A percentile compares a stretch with the other conserved stretches of the same genome.
Conservation (phyloP, 2,888 invertebrate genomes). For the Macaria notata region DNA sequence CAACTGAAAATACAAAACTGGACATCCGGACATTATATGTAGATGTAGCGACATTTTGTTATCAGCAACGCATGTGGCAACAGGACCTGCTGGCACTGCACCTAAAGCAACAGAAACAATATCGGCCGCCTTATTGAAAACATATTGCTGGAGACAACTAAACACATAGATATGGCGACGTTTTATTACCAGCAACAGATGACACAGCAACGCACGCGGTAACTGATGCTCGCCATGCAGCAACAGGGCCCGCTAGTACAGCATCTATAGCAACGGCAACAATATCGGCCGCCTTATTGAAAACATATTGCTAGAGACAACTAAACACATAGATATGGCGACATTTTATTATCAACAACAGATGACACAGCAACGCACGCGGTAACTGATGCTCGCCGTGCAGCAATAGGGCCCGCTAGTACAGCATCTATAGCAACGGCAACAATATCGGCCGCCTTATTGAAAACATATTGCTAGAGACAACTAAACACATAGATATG, state of each 20-base stretch:
- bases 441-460: conserved; percentile 1
- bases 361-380: conserved; percentile 80
- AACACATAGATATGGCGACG: too few species aligned
- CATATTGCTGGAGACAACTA: too few species aligned
- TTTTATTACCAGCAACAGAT: conserved; percentile 79
- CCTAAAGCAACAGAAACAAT: background rate
- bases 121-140: background rate
- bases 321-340: too few species aligned
- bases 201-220: conserved; percentile 78
- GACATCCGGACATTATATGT: conserved; percentile 82
- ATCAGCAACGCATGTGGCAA: conserved; percentile 75
- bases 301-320: background rate
- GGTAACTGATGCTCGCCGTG: conserved; percentile 1
- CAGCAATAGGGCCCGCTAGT: background rate
- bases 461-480: background rate
- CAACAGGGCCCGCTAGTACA: background rate
- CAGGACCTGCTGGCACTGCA: background rate
- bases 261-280: background rate
- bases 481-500: too few species aligned
- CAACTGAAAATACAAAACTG: too few species aligned
- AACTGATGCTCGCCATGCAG: conserved; percentile 3
- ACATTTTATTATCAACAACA: conserved; percentile 76
- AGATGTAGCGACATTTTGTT: conserved; percentile 59
- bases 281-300: conserved; percentile 1
- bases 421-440: background rate